phyloP scores from a whole-genome alignment of 2,888 invertebrate genomes.

The Trilocha varians region DNA sequence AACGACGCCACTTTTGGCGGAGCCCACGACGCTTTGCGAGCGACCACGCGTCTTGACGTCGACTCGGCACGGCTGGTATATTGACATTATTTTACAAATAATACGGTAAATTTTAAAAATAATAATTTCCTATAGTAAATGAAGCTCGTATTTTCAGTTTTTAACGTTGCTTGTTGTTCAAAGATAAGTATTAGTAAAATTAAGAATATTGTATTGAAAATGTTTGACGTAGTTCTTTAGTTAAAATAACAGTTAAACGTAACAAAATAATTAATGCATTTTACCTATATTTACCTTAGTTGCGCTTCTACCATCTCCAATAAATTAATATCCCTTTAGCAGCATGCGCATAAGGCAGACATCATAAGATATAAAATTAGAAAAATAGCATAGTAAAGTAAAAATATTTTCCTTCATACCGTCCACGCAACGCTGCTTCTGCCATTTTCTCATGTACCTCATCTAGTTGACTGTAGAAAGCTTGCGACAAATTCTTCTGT shows the following conservation, averaged over 20 bases:
- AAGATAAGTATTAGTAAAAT: too few relatives aligned
- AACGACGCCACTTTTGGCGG: conserved; percentile 58
- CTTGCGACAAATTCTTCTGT: conserved; percentile 74
- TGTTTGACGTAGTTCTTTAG: too few relatives aligned
- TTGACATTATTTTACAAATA: not conserved
- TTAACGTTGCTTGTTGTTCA: too few relatives aligned
- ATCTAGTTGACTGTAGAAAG: conserved; percentile 68
- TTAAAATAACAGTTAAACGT: not conserved
- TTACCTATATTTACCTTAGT: conserved; percentile 52
- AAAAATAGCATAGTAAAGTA: not conserved
- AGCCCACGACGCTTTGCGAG: conserved; percentile 42
- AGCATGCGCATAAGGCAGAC: conserved; percentile 34
- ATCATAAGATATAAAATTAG: conserved; percentile 1
- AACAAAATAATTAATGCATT: not conserved
- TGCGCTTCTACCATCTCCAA: conserved; percentile 41
- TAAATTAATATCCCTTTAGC: conserved; percentile 47
- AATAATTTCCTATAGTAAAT: too few relatives aligned
- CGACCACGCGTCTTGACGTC: conserved; percentile 30
- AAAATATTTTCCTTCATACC: conserved; percentile 39
- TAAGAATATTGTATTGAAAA: too few relatives aligned
- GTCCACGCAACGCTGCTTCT: conserved; percentile 69
- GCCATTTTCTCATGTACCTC: conserved; percentile 74
- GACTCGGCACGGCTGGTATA: conserved; percentile 45
- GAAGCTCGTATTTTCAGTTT: too few relatives aligned
- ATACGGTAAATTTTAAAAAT: too few relatives aligned